A percentile compares a stretch with the other conserved stretches of the same genome.
phyloP scores from a whole-genome alignment of 2,888 invertebrate genomes.

The Platycheirus rosarum region DNA sequence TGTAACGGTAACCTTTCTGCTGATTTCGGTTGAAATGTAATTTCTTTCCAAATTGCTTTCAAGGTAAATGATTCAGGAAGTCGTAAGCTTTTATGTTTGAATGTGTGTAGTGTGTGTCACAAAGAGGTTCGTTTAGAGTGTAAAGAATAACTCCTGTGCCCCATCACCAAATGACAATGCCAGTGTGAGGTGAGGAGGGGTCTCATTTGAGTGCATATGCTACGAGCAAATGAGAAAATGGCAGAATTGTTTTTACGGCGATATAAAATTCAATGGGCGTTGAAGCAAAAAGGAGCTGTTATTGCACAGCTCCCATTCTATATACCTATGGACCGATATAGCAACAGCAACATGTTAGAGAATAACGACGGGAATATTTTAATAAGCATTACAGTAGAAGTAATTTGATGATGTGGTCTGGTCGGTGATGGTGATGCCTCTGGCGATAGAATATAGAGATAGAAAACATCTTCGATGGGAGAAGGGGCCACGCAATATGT shows the following conservation, averaged over 20 bases:
- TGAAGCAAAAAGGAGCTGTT: constrained; percentile 51
- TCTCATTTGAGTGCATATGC: constrained; percentile 61
- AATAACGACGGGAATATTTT: constrained; percentile 60
- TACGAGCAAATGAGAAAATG: constrained; percentile 71
- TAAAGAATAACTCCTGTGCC: constrained; percentile 23
- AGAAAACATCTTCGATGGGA: background rate
- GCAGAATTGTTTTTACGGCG: constrained; percentile 70
- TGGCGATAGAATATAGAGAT: background rate
- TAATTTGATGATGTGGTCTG: constrained; percentile 42
- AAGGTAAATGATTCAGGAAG: constrained; percentile 74
- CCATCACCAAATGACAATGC: constrained; percentile 25
- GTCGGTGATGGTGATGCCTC: constrained; percentile 48
- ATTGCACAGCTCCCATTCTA: constrained; percentile 25
- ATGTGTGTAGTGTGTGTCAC: constrained; percentile 47
- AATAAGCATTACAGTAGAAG: constrained; percentile 50
- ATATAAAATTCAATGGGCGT: constrained; percentile 72
- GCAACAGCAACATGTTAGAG: constrained; percentile 50
- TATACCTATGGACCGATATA: constrained; percentile 19
- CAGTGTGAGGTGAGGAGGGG: constrained; percentile 29
- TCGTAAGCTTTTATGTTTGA: constrained; percentile 70
- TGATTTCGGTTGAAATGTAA: constrained; percentile 72
- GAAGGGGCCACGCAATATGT: background rate
- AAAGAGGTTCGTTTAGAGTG: constrained; percentile 48
- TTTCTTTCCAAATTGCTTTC: constrained; percentile 73
- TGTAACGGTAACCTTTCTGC: constrained; percentile 69